Conservation (phyloP, 2,113 vertebrate species). For the Oncorhynchus keta region DNA sequence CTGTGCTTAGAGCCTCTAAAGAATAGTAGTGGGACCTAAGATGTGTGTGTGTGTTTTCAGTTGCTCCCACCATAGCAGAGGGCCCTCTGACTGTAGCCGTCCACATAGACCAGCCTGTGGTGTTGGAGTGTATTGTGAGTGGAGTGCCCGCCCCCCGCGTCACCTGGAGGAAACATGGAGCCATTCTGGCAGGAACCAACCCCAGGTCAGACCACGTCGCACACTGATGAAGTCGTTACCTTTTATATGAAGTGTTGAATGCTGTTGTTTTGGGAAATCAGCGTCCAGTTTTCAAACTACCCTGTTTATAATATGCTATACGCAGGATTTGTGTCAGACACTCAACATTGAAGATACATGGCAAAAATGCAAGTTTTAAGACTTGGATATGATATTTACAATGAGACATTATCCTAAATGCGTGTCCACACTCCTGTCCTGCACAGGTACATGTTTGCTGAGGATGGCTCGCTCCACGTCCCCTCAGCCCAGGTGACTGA, state of each 20-base stretch:
- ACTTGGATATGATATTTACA: not conserved
- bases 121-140: constrained; percentile 82
- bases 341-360: no score
- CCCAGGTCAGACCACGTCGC: constrained; percentile 47
- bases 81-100: constrained; percentile 71
- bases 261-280: not conserved
- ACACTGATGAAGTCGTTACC: not conserved
- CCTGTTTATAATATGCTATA: no score
- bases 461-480: constrained; percentile 86
- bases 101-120: constrained; percentile 69
- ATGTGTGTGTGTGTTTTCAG: constrained; percentile 60
- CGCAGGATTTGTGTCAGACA: no score
- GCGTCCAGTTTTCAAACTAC: not conserved
- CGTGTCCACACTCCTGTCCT: not conserved
- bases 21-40: not conserved
- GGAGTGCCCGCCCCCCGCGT: constrained; percentile 86
- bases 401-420: not conserved
- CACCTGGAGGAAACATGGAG: constrained; percentile 94
- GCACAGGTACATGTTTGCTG: constrained; percentile 78
- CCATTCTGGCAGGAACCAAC: constrained; percentile 77
- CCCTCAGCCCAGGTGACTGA: constrained; percentile 81
- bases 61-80: constrained; percentile 82
- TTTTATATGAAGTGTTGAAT: not conserved
- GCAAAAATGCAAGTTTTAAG: no score
- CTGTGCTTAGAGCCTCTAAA: not conserved